Evolutionary conservation across 2,113 vertebrate genomes (phyloP).

Genomic region (Microtus oregoni): DNA sequence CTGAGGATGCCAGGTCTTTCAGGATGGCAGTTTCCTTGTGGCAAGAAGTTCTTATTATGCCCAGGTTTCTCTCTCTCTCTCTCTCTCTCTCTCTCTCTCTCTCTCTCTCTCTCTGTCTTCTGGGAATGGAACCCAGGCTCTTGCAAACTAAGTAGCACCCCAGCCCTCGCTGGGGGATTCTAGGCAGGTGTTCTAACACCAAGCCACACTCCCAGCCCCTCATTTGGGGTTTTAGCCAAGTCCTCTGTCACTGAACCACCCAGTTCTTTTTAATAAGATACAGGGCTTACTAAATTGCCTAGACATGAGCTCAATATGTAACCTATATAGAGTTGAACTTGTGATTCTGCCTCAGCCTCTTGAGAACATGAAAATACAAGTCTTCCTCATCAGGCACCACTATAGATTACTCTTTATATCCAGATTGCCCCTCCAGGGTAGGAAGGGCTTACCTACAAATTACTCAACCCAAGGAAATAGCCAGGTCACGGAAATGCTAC

Average conservation of each 20-base stretch:
- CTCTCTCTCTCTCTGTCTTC: background rate
- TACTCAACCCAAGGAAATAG: background rate
- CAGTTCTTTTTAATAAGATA: background rate
- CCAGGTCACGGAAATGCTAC: background rate
- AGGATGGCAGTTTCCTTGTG: background rate
- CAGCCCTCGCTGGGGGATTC: background rate
- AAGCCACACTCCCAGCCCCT: background rate
- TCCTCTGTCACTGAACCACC: background rate
- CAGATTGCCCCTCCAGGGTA: background rate
- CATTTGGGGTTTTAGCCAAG: background rate
- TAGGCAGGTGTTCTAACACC: no score
- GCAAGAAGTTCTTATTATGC: accelerated
- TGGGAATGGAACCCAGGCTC: background rate
- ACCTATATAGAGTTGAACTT: background rate
- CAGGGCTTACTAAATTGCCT: no score
- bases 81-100: background rate
- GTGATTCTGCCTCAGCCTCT: background rate
- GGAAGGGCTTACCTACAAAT: background rate
- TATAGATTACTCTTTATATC: background rate
- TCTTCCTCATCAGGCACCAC: no score
- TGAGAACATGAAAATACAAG: background rate
- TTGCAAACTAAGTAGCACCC: background rate
- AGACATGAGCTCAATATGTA: background rate
- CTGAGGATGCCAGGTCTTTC: background rate
- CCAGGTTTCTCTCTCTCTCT: no score